Evolutionary conservation across 2,888 invertebrate species (phyloP), one percentile per base, ranked within the genome.

Genomic region (Lasioglossum leucozonium): DNA sequence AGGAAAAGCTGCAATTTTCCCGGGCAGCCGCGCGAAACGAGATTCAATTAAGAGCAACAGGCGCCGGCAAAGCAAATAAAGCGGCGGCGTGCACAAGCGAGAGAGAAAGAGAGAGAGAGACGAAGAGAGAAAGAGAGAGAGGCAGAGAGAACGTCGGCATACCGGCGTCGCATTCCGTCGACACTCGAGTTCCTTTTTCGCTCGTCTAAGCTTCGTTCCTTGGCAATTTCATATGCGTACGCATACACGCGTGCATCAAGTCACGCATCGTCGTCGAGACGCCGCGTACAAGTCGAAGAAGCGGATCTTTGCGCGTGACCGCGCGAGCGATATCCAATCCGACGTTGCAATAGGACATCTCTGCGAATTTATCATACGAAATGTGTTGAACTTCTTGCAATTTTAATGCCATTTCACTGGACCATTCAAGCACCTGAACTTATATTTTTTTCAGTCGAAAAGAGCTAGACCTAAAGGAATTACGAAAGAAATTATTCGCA

Each of bases 251-350:
- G 65, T 55, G 75, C 72, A 67, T 72, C 81, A 58, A 72, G 83
- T 77, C 86, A 79, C 80, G 79, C 65, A 67, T 72, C 81, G 62
- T 30, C 58, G 58, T 65, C 42, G 55, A 37, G 79, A 81, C 74
- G 55, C 44, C 62, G 30, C 30, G 34, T 65, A 58, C 47, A 37
- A 22, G 67, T 22, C 11, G 67, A 67, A 37, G 22, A 65, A 72
- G 67, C 76, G 87, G 79, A 82, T 82, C 67, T 34, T 67, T 16
- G 18, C 67, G 51, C 71, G 80, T 74, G 83, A 58, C 74, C 79
- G 69, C 71, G 71, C 13, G 67, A 82, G 69, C 47, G 73, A 88
- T 86, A 88, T 89, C 88, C 79, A 86, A 89, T 90, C 86, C 86
- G 85, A 47, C 22, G 37, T 67, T 37, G 11, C 55, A 10, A n/a